Evolutionary conservation across 2,113 vertebrate species (phyloP), one percentile per base, ranked within the genome.

Genomic region (Centropristis striata): DNA sequence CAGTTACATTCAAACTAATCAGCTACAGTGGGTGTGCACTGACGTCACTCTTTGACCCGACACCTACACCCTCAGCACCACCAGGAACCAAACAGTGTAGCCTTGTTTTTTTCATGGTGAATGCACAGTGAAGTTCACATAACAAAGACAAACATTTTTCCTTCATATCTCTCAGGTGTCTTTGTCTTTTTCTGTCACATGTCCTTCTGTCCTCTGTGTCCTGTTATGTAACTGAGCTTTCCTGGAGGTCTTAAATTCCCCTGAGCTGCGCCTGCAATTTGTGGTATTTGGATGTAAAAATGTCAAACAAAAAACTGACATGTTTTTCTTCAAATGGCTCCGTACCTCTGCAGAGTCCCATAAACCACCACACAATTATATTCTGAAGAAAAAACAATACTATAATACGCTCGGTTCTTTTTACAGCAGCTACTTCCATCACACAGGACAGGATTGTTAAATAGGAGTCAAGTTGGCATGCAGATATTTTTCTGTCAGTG

Each of bases 181-280:
- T 28, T 41, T 46, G 44, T 66, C 47, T 67, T 11, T 15, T 51
- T 51, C 9, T 10, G 20, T 63, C 39, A 49, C 44, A 12, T 42
- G 27, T 18, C 28, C 12, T 15, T 58, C 37, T 10, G 49, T 25
- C 60, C 44, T 51, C 46, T 0, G 0, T 0, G 37, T 59, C 4
- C 9, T n/a, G 23, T 87, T 83, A 70, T 46, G 55, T 47, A 88
- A 89, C 36, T 47, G n/a, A 42, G 60, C 76, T 77, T 50, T 58
- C 49, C 71, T 71, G 79, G 83, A 80, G 90, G 87, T 85, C 85
- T 28, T 54, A 78, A 72, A 84, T 86, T 66, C 64, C 77, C 74
- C 68, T 1, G 12, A 47, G 68, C 41, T 53, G 57, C 1, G 41
- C 58, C 64, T 81, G 46, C 61, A 78, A 74, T 86, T 81, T 85